Evolutionary conservation across 2,797 vertebrate genomes (phyloP).

Genomic region (Rhinichthys osculus): DNA sequence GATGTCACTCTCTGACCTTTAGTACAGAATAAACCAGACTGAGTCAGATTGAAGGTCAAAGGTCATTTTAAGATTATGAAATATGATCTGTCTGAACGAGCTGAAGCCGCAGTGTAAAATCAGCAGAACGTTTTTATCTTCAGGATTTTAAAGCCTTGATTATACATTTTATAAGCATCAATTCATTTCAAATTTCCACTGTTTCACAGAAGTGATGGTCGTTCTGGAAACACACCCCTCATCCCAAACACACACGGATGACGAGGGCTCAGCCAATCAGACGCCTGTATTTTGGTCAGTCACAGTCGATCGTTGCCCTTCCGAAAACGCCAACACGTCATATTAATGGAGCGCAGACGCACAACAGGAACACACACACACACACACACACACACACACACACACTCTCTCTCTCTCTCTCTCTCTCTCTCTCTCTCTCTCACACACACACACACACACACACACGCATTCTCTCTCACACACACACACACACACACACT

Average conservation of each 20-base stretch:
- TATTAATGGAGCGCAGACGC: not conserved
- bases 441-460: no score
- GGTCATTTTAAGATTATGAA: not conserved
- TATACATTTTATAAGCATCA: no score
- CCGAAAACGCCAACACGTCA: not conserved
- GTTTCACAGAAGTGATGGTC: not conserved
- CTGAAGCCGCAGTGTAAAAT: no score
- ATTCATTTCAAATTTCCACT: not conserved
- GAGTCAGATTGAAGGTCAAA: not conserved
- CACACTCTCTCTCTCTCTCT: no score
- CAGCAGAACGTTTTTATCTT: no score
- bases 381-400: no score
- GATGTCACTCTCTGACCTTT: conserved; percentile 1
- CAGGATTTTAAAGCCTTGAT: no score
- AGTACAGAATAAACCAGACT: conserved; percentile 19
- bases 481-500: no score
- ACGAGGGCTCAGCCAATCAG: conserved; percentile 16
- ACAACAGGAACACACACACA: not conserved
- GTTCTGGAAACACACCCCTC: not conserved
- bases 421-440: no score
- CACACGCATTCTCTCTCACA: no score
- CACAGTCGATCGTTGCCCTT: not conserved
- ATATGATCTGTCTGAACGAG: no score
- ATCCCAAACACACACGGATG: not conserved
- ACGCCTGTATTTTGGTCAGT: conserved; percentile 6